Conservation (phyloP, 2,113 vertebrate species). For the Petrocephalus microphthalmus region DNA sequence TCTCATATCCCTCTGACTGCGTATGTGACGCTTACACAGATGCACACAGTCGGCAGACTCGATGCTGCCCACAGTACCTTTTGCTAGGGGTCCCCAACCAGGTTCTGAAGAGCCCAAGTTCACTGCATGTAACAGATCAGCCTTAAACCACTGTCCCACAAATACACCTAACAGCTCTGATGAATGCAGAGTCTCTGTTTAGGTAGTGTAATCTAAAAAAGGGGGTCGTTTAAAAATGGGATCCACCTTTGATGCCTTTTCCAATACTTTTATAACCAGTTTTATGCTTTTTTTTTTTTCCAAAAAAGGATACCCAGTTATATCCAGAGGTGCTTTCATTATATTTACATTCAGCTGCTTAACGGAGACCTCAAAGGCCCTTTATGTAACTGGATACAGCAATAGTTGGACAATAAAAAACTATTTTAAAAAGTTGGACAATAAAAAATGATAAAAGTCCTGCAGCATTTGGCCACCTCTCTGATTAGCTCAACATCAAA, state of each 20-base stretch:
- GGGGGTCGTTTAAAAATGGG: neutral
- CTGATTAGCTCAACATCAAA: neutral
- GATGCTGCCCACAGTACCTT: slow-evolving; percentile 46
- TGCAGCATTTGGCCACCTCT: neutral
- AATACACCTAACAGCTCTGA: neutral
- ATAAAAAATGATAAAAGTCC: neutral
- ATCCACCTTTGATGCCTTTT: neutral
- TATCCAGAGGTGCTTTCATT: neutral
- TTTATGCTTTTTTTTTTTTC: neutral
- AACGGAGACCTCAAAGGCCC: neutral
- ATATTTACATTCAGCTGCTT: neutral
- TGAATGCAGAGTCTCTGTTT: slow-evolving; percentile 21
- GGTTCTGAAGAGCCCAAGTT: slow-evolving; percentile 55
- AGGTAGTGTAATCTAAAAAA: neutral
- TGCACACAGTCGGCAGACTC: neutral
- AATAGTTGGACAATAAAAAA: neutral
- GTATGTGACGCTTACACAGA: neutral
- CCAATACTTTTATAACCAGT: neutral
- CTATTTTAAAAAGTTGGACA: too few relatives aligned
- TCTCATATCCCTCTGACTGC: neutral
- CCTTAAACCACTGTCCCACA: slow-evolving; percentile 41
- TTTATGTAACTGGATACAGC: neutral
- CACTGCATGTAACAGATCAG: slow-evolving; percentile 55
- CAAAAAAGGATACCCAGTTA: neutral
- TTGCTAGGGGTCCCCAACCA: slow-evolving; percentile 57